These are phyloP conservation scores for Hemicordylus capensis DNA, from an alignment of 2,113 vertebrate species.

Conservation along the genomic window DNA sequence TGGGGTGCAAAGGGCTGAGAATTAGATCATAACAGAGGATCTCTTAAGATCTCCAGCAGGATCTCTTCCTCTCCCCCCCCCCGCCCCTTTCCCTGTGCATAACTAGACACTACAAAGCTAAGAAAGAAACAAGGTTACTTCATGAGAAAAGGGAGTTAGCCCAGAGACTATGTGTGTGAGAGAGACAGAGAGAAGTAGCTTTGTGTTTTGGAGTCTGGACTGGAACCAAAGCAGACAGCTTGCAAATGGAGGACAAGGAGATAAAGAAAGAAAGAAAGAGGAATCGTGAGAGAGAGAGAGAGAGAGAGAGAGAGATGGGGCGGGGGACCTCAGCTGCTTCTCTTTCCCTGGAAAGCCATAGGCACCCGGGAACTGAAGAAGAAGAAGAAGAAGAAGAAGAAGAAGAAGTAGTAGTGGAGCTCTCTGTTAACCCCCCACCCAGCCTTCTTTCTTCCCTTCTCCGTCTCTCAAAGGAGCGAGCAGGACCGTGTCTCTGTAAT, in stretches of 20 bases:
- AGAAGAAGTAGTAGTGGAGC: constrained; percentile 71
- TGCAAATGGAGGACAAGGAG: constrained; percentile 86
- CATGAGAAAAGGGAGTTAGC: constrained; percentile 74
- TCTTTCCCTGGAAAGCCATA: constrained; percentile 63
- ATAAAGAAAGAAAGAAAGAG: constrained; percentile 82
- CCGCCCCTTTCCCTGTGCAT: constrained; percentile 40
- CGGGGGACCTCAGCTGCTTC: constrained; percentile 43
- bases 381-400: constrained; percentile 70
- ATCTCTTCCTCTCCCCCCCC: constrained; percentile 22
- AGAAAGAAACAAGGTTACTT: constrained; percentile 74
- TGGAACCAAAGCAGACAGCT: constrained; percentile 85
- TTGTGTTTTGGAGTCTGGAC: constrained; percentile 85
- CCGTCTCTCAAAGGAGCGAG: constrained; percentile 70
- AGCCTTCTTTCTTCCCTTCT: constrained; percentile 66
- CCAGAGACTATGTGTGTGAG: constrained; percentile 72
- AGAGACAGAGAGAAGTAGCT: constrained; percentile 74
- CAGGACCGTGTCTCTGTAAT: constrained; percentile 88
- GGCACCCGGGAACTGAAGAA: constrained; percentile 72
- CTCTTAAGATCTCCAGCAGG: constrained; percentile 71
- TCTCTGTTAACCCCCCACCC: constrained; percentile 32
- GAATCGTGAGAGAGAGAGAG: too few species aligned
- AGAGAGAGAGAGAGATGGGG: constrained; percentile 56
- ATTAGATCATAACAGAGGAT: constrained; percentile 12
- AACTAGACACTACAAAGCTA: constrained; percentile 72
- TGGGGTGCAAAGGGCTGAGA: constrained; percentile 44